Conservation (phyloP, 2,113 vertebrate genomes). For the Stegastes partitus region DNA sequence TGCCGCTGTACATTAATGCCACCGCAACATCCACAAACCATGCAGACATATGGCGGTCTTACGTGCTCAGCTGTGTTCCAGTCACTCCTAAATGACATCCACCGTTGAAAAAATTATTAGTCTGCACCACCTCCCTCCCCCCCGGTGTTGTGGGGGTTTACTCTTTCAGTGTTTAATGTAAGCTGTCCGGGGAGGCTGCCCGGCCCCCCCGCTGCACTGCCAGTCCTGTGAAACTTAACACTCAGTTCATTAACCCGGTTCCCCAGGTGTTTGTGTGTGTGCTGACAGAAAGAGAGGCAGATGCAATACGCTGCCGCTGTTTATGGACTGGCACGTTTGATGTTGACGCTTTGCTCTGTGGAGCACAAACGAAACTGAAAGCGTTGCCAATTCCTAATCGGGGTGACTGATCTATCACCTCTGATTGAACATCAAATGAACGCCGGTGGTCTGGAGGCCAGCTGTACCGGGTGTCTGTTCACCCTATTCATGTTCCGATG, state of each 20-base stretch:
- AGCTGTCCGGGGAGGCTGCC: constrained; percentile 46
- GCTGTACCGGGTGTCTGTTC: no score
- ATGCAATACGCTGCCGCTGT: constrained; percentile 30
- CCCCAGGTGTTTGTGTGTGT: constrained; percentile 11
- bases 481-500: no score
- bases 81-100: constrained; percentile 62
- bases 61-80: constrained; percentile 65
- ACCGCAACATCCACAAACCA: constrained; percentile 26
- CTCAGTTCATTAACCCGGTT: constrained; percentile 63
- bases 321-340: constrained; percentile 2
- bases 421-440: constrained; percentile 1
- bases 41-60: constrained; percentile 57
- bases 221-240: constrained; percentile 64
- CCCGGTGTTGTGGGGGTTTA: constrained; percentile 42
- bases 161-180: constrained; percentile 50
- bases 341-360: neutral
- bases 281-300: constrained; percentile 31
- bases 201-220: neutral
- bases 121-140: constrained; percentile 39
- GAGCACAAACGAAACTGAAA: neutral
- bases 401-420: constrained; percentile 7
- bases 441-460: no score
- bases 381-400: neutral
- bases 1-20: constrained; percentile 44
- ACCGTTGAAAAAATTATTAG: constrained; percentile 62